Percentiles rank a stretch among this genome's conserved stretches.
These are phyloP conservation scores for Acropternis orthonyx DNA, from an alignment of 2,797 vertebrate genomes.

Conservation along the genomic window DNA sequence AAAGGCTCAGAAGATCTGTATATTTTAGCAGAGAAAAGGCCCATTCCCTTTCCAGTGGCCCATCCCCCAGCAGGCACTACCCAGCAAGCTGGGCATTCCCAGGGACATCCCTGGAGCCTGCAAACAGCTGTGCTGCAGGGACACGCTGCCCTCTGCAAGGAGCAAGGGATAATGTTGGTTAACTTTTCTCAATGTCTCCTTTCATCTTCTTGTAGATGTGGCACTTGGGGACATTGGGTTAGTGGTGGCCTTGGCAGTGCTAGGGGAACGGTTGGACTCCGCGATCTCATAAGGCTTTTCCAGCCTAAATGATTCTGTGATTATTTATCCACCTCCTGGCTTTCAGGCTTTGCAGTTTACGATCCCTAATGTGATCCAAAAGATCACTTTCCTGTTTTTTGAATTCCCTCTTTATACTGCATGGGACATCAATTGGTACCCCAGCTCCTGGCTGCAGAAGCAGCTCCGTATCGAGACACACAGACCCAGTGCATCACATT, in stretches of 20 bases:
- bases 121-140: background rate
- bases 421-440: no score
- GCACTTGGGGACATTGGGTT: background rate
- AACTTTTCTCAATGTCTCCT: background rate
- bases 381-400: accelerated
- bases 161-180: background rate
- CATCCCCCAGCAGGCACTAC: background rate
- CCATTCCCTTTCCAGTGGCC: background rate
- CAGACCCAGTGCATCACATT: background rate
- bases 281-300: background rate
- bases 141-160: background rate
- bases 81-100: background rate
- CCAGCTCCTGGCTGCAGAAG: background rate
- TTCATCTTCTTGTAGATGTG: background rate
- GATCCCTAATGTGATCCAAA: background rate
- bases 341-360: background rate
- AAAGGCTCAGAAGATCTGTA: background rate
- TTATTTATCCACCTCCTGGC: background rate
- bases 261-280: background rate
- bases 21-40: background rate
- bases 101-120: background rate
- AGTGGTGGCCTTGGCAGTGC: background rate
- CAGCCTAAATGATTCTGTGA: background rate
- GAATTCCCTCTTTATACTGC: background rate
- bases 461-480: background rate